Evolutionary conservation across 2,113 vertebrate genomes (phyloP).

Genomic region (Coturnix japonica): DNA sequence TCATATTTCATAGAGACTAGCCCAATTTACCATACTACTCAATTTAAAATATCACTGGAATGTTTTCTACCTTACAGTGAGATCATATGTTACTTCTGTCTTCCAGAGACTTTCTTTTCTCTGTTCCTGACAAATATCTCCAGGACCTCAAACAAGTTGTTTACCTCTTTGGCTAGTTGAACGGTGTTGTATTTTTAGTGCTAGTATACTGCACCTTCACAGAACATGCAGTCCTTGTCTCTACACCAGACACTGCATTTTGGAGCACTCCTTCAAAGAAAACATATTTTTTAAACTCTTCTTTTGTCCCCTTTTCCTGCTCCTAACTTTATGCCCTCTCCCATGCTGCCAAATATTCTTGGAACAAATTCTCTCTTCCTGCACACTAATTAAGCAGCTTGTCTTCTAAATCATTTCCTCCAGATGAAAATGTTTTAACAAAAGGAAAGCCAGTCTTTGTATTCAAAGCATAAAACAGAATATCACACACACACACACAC

Average conservation of each 20-base stretch:
- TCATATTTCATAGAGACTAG: neutral
- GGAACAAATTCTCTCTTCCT: neutral
- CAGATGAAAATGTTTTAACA: slow-evolving; percentile 24
- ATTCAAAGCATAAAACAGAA: neutral
- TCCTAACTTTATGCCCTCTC: neutral
- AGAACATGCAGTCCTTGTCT: neutral
- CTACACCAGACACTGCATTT: neutral
- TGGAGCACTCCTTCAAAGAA: neutral
- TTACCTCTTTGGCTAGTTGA: neutral
- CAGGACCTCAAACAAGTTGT: neutral
- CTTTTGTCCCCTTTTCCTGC: neutral
- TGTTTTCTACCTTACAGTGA: neutral
- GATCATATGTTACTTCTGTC: neutral
- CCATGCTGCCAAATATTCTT: neutral
- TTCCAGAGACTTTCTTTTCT: slow-evolving; percentile 6
- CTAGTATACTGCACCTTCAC: neutral
- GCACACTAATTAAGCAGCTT: slow-evolving; percentile 10
- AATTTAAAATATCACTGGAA: slow-evolving; percentile 20
- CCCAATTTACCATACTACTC: neutral
- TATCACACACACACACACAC: neutral
- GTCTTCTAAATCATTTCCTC: slow-evolving; percentile 1
- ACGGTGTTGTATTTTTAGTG: neutral
- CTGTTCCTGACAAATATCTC: slow-evolving; percentile 11
- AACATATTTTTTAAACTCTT: neutral
- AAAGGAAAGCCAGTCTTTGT: neutral